These are phyloP conservation scores for Sinocyclocheilus anshuiensis DNA, from an alignment of 2,113 vertebrate species.

Conservation along the genomic window DNA sequence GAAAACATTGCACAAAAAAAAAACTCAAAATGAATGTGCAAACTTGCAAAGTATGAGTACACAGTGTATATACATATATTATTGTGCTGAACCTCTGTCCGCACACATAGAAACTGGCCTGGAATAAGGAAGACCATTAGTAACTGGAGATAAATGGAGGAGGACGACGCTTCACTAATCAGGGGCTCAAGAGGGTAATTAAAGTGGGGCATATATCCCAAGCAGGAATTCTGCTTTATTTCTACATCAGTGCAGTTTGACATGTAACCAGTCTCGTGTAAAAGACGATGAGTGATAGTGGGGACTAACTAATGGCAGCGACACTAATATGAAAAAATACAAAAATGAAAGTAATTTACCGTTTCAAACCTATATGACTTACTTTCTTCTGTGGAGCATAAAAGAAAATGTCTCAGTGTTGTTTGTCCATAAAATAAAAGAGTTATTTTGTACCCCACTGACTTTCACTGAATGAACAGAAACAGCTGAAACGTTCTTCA, in stretches of 20 bases:
- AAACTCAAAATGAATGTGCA: not conserved
- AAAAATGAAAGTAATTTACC: not conserved
- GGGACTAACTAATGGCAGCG: not conserved
- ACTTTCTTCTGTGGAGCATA: not conserved
- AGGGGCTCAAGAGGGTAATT: slow-evolving; percentile 29
- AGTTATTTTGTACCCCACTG: too few species aligned
- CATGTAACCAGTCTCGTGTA: not conserved
- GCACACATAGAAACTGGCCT: not conserved
- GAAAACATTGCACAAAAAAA: not conserved
- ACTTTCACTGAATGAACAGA: too few species aligned
- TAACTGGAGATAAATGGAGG: slow-evolving; percentile 12
- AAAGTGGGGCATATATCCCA: slow-evolving; percentile 41
- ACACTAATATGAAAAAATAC: not conserved
- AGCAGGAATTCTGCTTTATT: slow-evolving; percentile 35
- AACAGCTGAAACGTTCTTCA: too few species aligned
- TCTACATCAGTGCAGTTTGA: slow-evolving; percentile 3
- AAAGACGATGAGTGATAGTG: not conserved
- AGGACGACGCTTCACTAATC: slow-evolving; percentile 1
- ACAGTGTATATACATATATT: not conserved
- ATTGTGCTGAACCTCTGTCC: not conserved
- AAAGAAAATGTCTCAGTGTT: not conserved
- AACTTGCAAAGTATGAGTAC: not conserved
- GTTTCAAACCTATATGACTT: not conserved
- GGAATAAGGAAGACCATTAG: slow-evolving; percentile 3
- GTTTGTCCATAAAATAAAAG: not conserved